Conservation (phyloP, 2,797 vertebrate genomes). For the Carcharodon carcharias region DNA sequence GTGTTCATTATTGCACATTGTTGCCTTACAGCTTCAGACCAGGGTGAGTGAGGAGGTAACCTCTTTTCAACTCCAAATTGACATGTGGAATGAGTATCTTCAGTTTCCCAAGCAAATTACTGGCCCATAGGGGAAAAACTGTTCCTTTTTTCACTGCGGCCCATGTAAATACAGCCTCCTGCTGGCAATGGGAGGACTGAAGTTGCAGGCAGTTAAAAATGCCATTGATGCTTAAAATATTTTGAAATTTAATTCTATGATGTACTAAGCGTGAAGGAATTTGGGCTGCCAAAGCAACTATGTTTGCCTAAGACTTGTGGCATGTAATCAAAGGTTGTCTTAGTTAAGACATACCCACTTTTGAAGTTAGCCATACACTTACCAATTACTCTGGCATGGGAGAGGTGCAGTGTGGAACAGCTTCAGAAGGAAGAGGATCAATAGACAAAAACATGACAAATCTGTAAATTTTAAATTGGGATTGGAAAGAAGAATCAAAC, state of each 20-base stretch:
- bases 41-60: not conserved
- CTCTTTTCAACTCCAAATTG: not conserved
- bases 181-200: not conserved
- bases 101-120: not conserved
- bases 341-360: not conserved
- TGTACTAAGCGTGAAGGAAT: not conserved
- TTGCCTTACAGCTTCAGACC: not conserved
- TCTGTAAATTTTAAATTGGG: not conserved
- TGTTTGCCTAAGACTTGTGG: not conserved
- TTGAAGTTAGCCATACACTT: not conserved
- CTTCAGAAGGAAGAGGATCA: not conserved
- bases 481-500: not conserved
- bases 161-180: not conserved
- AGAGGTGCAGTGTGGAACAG: not conserved
- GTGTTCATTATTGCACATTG: not conserved
- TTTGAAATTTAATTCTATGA: not conserved
- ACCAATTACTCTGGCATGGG: not conserved
- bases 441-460: not conserved
- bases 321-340: not conserved
- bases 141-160: not conserved
- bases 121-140: not conserved
- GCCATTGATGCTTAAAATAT: not conserved
- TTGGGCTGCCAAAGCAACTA: not conserved
- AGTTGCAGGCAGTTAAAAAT: not conserved
- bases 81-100: not conserved